Conservation (phyloP, 2,113 vertebrate genomes). For the rat (Rattus norvegicus) region DNA sequence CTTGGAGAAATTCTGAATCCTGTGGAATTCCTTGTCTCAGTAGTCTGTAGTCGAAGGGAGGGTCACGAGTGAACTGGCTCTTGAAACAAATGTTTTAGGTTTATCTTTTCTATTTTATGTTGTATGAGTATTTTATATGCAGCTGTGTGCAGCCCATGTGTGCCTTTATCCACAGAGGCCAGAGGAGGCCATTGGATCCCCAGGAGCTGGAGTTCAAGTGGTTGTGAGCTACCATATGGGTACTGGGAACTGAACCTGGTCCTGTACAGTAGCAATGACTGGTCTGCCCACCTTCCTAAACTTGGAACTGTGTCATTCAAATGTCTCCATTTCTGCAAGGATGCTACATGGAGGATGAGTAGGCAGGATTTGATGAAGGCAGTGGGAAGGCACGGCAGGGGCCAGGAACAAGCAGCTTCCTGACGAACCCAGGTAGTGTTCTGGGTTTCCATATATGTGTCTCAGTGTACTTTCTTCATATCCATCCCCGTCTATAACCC, state of each 20-base stretch:
- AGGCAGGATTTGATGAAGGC: not conserved
- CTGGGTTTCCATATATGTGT: too few relatives aligned
- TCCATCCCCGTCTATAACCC: not conserved
- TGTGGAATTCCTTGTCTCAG: not conserved
- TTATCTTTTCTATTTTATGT: not conserved
- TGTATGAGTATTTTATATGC: not conserved
- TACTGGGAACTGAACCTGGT: not conserved
- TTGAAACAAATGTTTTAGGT: not conserved
- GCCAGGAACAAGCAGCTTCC: not conserved
- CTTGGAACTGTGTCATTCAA: not conserved
- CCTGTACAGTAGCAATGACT: not conserved
- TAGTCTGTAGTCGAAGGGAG: not conserved
- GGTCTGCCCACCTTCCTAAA: not conserved
- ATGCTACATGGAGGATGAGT: not conserved
- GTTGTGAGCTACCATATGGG: not conserved
- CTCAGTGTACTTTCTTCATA: not conserved
- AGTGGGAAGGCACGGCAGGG: not conserved
- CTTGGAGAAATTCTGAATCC: not conserved
- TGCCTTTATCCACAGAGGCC: not conserved
- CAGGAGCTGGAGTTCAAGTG: not conserved
- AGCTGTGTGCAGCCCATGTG: not conserved
- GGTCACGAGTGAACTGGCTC: not conserved
- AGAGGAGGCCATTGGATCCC: not conserved
- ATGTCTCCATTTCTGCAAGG: not conserved
- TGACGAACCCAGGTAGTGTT: not conserved